phyloP scores from a whole-genome alignment of 1,140 invertebrate genomes.

The Drosophila ironensis region DNA sequence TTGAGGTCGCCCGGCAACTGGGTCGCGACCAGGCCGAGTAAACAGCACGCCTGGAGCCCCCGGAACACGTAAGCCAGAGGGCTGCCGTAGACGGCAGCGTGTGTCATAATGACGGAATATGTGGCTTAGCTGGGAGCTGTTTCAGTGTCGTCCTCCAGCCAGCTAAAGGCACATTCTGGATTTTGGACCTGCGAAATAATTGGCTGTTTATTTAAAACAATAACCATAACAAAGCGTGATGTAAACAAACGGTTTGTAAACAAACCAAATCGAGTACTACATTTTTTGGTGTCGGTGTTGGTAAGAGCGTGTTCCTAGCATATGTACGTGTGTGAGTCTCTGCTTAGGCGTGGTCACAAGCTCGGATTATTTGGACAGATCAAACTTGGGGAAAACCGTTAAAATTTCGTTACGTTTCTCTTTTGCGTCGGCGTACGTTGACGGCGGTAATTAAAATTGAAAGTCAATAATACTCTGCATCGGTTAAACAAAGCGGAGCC shows the following conservation, averaged over 20 bases:
- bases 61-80: no score
- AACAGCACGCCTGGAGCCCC: constrained; percentile 16
- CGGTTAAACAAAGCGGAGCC: no score
- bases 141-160: constrained; percentile 20
- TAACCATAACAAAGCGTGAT: no score
- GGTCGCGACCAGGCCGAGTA: constrained; percentile 39
- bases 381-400: no score
- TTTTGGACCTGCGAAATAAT: constrained; percentile 47
- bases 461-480: no score
- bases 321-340: constrained; percentile 16
- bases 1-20: constrained; percentile 50
- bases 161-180: constrained; percentile 70
- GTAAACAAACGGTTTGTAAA: constrained; percentile 46
- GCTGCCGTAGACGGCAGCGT: not conserved
- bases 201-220: constrained; percentile 58
- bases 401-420: no score
- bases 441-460: no score
- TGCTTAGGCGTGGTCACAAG: constrained; percentile 57
- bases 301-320: constrained; percentile 1
- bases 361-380: not conserved
- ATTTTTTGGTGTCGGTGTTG: constrained; percentile 15
- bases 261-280: constrained; percentile 30
- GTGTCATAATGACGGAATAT: constrained; percentile 46
- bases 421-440: no score
- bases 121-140: constrained; percentile 12